Base-by-base conservation (phyloP, 2,888 invertebrate species). In the Temnothorax ravouxi region DNA sequence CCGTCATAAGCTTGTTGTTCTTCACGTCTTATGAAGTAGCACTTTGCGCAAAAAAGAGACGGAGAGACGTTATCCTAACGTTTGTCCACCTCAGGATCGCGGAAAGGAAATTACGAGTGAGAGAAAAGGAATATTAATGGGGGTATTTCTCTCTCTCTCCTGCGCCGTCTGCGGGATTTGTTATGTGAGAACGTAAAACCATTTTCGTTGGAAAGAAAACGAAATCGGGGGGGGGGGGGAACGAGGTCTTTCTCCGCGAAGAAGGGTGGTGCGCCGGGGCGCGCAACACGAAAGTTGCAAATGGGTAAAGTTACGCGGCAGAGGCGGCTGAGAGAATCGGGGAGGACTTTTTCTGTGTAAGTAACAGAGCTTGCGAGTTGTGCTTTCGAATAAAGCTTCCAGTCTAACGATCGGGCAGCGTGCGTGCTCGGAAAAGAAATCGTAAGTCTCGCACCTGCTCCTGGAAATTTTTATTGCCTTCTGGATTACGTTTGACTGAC, bases 251-350 rank as follows among this genome's bases (percentile, higher is more conserved):
- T 54, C 66, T 44, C 5, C 18, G 18, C 50, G 25, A 44, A 84
- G 80, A 80, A 84, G 81, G 62, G 61, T 47, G 79, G n/a, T 66
- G 47, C 79, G 41, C 15, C 71, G 62, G 25, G 18, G 41, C 4
- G 69, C 64, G 61, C 71, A 34, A 64, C 62, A 15, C 69, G 64
- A 82, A 89, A 88, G 84, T 89, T 87, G 88, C 83, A 87, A 89
- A 88, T 88, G 88, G 87, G 66, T 52, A 89, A 89, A 88, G 89
- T 87, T 88, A 76, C 59, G 75, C 44, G 69, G 77, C 21, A 54
- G 71, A 62, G 67, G 77, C 66, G 64, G 75, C 66, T 56, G 77
- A 82, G 83, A 29, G 76, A 41, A 47, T 47, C 47, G n/a, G 67
- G 67, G 25, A 25, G 59, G 59, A 69, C 84, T 88, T 89, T 88